phyloP scores from a whole-genome alignment of 2,888 invertebrate species.

The Ophion ventricosus region DNA sequence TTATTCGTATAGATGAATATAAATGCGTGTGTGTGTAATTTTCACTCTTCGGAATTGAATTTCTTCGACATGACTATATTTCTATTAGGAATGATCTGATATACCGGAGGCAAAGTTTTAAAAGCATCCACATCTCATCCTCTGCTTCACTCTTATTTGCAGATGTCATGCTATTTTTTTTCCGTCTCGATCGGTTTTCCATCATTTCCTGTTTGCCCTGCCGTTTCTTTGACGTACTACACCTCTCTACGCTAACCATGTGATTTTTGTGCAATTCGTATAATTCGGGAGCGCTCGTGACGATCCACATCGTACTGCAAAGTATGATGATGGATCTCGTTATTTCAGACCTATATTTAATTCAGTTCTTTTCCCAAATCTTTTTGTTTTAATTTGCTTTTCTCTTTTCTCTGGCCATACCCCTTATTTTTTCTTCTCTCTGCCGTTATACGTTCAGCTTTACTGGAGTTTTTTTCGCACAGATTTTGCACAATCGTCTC shows the following conservation, averaged over 20 bases:
- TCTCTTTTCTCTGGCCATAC: neutral
- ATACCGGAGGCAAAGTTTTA: conserved; percentile 21
- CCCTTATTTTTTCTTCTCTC: conserved; percentile 4
- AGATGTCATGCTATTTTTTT: conserved; percentile 4
- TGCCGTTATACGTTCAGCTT: conserved; percentile 17
- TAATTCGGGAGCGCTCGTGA: neutral
- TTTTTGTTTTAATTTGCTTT: conserved; percentile 59
- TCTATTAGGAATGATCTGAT: conserved; percentile 40
- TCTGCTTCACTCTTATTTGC: neutral
- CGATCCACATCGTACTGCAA: too few species aligned
- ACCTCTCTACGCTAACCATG: neutral
- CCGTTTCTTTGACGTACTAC: neutral
- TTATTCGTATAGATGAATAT: neutral
- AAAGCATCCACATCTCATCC: neutral
- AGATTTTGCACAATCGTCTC: neutral
- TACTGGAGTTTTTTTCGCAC: conserved; percentile 24
- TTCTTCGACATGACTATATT: conserved; percentile 43
- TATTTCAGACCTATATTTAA: neutral
- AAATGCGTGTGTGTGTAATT: conserved; percentile 13
- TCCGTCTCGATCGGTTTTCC: conserved; percentile 14
- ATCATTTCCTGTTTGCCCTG: neutral
- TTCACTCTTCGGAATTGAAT: conserved; percentile 49
- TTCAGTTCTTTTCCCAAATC: conserved; percentile 10
- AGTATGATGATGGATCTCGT: too few species aligned
- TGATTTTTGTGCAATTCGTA: neutral